phyloP scores from a whole-genome alignment of 2,797 vertebrate species.

The Phrynocephalus guinanensis region DNA sequence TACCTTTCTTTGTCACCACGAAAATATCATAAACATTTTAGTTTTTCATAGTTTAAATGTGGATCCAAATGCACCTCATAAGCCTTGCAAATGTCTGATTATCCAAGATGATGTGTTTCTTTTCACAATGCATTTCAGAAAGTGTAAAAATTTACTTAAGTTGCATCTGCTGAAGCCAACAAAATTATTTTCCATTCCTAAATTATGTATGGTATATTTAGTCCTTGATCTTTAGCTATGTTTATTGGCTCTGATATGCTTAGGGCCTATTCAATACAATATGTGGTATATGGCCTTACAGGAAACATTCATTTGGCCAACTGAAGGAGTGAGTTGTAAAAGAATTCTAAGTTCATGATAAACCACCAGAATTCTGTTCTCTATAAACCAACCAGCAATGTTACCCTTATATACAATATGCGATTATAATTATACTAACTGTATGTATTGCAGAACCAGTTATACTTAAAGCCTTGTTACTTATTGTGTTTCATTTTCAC shows the following conservation, averaged over 20 bases:
- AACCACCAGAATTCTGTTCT: slow-evolving; percentile 37
- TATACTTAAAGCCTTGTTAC: slow-evolving; percentile 53
- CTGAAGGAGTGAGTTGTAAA: not conserved
- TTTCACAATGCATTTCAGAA: too few relatives aligned
- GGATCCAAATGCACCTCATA: too few relatives aligned
- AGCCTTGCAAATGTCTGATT: too few relatives aligned
- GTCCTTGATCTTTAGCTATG: not conserved
- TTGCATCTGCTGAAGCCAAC: too few relatives aligned
- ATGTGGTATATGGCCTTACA: not conserved
- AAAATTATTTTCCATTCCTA: not conserved
- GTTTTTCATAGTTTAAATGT: too few relatives aligned
- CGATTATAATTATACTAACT: slow-evolving; percentile 59
- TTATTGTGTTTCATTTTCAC: slow-evolving; percentile 58
- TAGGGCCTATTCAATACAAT: not conserved
- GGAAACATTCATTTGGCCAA: not conserved
- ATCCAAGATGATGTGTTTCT: too few relatives aligned
- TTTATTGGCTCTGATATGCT: not conserved
- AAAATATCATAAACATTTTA: too few relatives aligned
- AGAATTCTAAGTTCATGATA: slow-evolving; percentile 19
- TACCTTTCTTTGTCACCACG: too few relatives aligned
- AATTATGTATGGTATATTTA: not conserved
- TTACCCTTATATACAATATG: not conserved
- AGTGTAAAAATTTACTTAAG: too few relatives aligned
- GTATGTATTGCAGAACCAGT: slow-evolving; percentile 24
- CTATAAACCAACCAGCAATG: slow-evolving; percentile 38